Base-by-base conservation (phyloP, 2,797 vertebrate species). In the Hapalemur alaotrensis region DNA sequence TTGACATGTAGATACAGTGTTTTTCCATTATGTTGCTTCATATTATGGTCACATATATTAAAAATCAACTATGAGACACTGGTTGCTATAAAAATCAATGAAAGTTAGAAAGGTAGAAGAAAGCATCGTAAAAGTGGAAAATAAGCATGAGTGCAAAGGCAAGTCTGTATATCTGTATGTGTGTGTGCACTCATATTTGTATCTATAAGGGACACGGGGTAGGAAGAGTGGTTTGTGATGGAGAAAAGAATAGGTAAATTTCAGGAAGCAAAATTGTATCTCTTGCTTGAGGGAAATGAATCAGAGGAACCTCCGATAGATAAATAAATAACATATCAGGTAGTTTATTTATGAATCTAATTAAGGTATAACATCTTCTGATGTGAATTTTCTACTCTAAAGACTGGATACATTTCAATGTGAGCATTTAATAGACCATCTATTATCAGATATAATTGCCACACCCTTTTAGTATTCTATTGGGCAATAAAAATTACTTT, bases 401-500 rank as follows among this genome's bases (percentile, higher is more conserved):
- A 81, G 32, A 76, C n/a, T 85, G 41, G n/a, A 46, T 91, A 32
- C 22, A 85, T 92, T 96, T 95, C 63, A 92, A 3, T 79, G n/a
- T 93, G 46, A 95, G 63, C 14, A 63, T 61, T 92, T 75, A 91
- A 91, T 63, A 95, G n/a, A 76, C 8, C n/a, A 75, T 80, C 20
- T 93, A 81, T 54, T 87, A 84, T 8, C 57, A 85, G 50, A 83
- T 70, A 93, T 61, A 93, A 95, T 0, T 89, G 81, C 20, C 85
- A 96, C n/a, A 52, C 43, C 41, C 73, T 89, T 95, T 79, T 65
- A 76, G 78, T 52, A 88, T 91, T 89, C 35, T 23, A 75, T 0
- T 75, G 67, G 54, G 50, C 18, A 88, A 63, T 94, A 89, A 92
- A 96, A 97, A 91, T 73, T 94, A 91, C 70, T 93, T 93, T 57